Base-by-base conservation (phyloP, 2,113 vertebrate genomes). In the Cyanoramphus novaezelandiae region DNA sequence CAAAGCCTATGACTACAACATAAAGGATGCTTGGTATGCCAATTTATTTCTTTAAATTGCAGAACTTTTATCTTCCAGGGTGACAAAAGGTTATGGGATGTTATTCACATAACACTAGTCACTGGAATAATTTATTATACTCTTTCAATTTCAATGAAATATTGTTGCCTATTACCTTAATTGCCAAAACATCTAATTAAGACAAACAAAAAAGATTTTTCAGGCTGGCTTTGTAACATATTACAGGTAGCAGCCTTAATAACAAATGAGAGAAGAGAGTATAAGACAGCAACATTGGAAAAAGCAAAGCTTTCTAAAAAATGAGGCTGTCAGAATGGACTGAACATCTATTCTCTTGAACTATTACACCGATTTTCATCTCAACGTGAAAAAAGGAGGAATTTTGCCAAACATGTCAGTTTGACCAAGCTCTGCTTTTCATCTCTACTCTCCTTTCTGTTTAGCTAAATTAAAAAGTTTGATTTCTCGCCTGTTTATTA, bases 401-500 rank as follows among this genome's bases (percentile, higher is more conserved):
- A 60, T 94, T 94, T 85, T 82, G 79, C 62, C 74, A 82, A 82
- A 86, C 8, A 44, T 41, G 21, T 71, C 25, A 63, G 18, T 81
- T 80, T 93, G 53, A 17, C 47, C 46, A 74, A 77, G 33, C 18
- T 90, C 46, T 82, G 16, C 25, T 74, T 93, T 82, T 90, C 43
- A 86, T 88, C 46, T 15, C 4, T 79, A 15, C 11, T 92, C 19
- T 5, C 3, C 9, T 53, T 78, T 43, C 85, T 93, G 25, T 78
- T 94, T 70, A 78, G 31, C 39, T 92, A 81, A 84, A 64, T 62
- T 88, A 86, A 92, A 94, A 68, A 9, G 53, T 31, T 75, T 18
- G 13, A 21, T 83, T 93, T 93, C 67, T 90, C 92, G 31, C 23
- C 39, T 86, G 28, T 62, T 91, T 85, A 89, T 93, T 92, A 94